Evolutionary conservation across 2,113 vertebrate genomes (phyloP), one percentile per base, ranked within the genome.

Genomic region (Pseudolaguvia tuberculata): DNA sequence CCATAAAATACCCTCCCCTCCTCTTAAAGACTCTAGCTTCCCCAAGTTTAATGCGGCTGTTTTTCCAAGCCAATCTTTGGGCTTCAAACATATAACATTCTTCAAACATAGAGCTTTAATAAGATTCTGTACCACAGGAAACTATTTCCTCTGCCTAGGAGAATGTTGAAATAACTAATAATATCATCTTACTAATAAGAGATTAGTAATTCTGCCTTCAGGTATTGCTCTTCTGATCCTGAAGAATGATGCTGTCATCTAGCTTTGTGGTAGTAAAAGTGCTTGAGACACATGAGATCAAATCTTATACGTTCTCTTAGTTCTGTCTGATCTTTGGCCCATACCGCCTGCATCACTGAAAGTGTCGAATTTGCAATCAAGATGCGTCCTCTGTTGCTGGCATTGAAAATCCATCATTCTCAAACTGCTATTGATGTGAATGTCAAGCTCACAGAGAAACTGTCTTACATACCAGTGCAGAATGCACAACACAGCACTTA

Each of bases 391-490:
- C 75, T 79, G 23, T 79, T 56, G 80, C 81, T 71, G 79, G 39
- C 48, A 69, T 80, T 52, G 74, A 82, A 76, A 83, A 91, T 88
- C 86, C 85, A 89, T 91, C 90, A 88, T 87, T 83, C 82, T 89
- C 87, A 88, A 83, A 78, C 85, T 84, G 76, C 87, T 88, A 89
- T 90, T 88, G 89, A 91, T 87, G 88, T 69, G 85, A 88, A 85
- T 50, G 86, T 90, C 88, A 88, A 81, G 84, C 77, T 78, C 85
- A 71, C 83, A 79, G 83, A 87, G 83, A 86, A 83, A 74, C 79
- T 81, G 80, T 87, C 84, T 77, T 82, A 81, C 69, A 83, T 84
- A 83, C 82, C 78, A 80, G 80, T 83, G 83, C 78, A 85, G 81
- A 80, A 79, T 52, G 77, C 78, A 81, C 73, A 81, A 80, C 78